These are phyloP conservation scores for Arremon brunneinucha DNA, from an alignment of 2,797 vertebrate genomes.

Conservation along the genomic window DNA sequence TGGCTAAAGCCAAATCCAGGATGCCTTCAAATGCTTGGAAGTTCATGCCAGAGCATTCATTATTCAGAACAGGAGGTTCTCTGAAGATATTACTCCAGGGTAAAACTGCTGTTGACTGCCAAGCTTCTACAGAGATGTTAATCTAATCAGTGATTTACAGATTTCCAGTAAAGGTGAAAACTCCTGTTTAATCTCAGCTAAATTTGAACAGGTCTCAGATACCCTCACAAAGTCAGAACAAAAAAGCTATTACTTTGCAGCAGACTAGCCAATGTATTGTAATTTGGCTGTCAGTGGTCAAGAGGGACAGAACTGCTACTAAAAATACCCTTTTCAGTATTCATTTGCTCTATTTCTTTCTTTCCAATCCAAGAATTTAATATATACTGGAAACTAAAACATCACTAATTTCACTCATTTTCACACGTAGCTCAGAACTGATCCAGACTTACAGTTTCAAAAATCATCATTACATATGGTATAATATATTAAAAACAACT, in stretches of 20 bases:
- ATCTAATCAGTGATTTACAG: conserved; percentile 28
- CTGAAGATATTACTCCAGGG: neutral
- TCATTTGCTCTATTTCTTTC: neutral
- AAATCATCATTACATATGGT: neutral
- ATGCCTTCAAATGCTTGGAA: neutral
- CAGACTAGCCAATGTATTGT: neutral
- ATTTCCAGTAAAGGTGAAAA: neutral
- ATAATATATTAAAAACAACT: neutral
- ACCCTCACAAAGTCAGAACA: neutral
- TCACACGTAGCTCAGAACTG: neutral
- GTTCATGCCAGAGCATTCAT: neutral
- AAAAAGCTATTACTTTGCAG: neutral
- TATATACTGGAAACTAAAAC: neutral
- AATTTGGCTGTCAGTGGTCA: neutral
- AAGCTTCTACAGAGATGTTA: conserved; percentile 16
- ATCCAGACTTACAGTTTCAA: neutral
- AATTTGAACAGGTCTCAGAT: neutral
- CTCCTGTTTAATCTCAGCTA: neutral
- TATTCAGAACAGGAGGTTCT: conserved; percentile 11
- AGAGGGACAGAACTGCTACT: neutral
- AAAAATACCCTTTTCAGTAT: neutral
- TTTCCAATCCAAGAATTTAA: neutral
- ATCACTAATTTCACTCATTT: neutral
- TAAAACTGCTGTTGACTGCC: neutral
- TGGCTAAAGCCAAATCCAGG: neutral